Base-by-base conservation (phyloP, 1,140 invertebrate genomes). In the Holcopasites calliopsidis region DNA sequence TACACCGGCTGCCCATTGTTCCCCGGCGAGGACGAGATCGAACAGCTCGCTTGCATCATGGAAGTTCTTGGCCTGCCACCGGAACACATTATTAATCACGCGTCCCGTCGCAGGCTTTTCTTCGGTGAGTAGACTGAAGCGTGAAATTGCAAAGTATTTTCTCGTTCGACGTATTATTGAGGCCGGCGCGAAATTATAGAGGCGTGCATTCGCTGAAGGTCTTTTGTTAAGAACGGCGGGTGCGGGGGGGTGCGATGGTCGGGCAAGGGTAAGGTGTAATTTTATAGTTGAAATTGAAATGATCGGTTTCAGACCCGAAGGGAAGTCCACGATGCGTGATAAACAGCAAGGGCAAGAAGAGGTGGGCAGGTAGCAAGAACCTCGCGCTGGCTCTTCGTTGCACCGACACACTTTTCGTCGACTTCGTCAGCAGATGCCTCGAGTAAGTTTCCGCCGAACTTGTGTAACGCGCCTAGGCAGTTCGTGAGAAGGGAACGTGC, bases 41-140 rank as follows among this genome's bases (percentile, higher is more conserved):
- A 99, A 89, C 98, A 99, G 90, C 93, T 99, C 79, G 98, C 98
- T 52, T 98, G 98, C 91, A 97, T 99, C 77, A 99, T 99, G 95
- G 98, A 99, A 92, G 94, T 99, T 50, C 93, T 98, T 35, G 98
- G 97, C 18, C 93, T 96, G 83, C 98, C 98, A 18, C 96, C 98
- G 6, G 95, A 97, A 72, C 94, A 96, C 81, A 93, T 98, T 66
- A 94, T 97, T 50, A 93, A 93, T 61, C 94, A 94, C 69, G 96
- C 97, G 21, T 95, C 96, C 2, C 93, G 97, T 87, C 94, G 96
- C 87, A 93, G 96, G 77, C 92, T 97, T 68, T 98, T 97, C 92
- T 97, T 97, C 89, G 95, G 95, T 96, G 85, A 92, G 90, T 31
- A 52, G 1, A n/a, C n/a, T n/a, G n/a, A 18, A 38, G 2, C 26